Evolutionary conservation across 1,140 invertebrate genomes (phyloP).

Genomic region (Diorhabda carinulata): DNA sequence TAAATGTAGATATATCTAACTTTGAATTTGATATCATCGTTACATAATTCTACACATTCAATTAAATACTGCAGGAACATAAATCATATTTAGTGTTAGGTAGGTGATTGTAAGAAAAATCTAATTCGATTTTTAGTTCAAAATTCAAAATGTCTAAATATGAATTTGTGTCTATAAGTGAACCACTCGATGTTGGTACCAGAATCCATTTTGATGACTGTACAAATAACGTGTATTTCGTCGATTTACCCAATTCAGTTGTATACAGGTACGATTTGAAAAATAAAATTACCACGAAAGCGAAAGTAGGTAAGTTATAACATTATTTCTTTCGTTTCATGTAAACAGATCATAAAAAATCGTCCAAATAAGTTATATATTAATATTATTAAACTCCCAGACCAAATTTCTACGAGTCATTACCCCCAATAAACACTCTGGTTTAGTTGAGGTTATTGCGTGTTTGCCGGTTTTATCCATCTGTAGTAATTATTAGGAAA

Average conservation of each 20-base stretch:
- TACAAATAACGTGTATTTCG: slow-evolving; percentile 55
- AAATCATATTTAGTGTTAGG: background rate
- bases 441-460: too few relatives aligned
- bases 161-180: slow-evolving; percentile 8
- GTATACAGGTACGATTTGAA: slow-evolving; percentile 54
- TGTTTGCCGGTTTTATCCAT: too few relatives aligned
- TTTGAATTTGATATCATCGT: background rate
- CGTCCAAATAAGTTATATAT: background rate
- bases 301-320: slow-evolving; percentile 43
- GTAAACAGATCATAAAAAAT: background rate
- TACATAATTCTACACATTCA: background rate
- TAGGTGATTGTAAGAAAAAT: background rate
- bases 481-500: too few relatives aligned
- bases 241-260: slow-evolving; percentile 56
- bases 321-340: slow-evolving; percentile 6
- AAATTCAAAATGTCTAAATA: slow-evolving; percentile 14
- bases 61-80: background rate
- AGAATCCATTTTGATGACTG: slow-evolving; percentile 61
- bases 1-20: background rate
- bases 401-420: background rate
- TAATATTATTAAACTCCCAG: background rate
- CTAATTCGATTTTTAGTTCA: too few relatives aligned
- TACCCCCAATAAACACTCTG: too few relatives aligned
- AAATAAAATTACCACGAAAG: slow-evolving; percentile 48
- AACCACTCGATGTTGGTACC: slow-evolving; percentile 48